phyloP scores from a whole-genome alignment of 2,888 invertebrate species.

The Xanthorhoe spadicearia region DNA sequence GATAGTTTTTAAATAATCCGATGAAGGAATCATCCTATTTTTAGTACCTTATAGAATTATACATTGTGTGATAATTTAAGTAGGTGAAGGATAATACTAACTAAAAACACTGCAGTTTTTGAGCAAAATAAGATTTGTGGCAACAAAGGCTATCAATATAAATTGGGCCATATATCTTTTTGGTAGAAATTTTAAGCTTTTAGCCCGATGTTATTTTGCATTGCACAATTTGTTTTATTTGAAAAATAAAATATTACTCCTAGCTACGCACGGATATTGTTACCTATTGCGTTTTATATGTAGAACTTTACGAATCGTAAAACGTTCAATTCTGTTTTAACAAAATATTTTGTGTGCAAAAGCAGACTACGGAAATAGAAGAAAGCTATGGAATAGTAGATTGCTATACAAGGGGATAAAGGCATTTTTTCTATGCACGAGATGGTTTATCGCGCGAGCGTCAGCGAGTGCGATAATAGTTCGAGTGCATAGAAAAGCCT shows the following conservation, averaged over 20 bases:
- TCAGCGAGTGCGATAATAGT: too few relatives aligned
- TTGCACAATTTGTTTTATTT: conserved; percentile 12
- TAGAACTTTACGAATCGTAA: background rate
- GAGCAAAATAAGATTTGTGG: conserved; percentile 10
- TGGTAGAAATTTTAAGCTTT: conserved; percentile 16
- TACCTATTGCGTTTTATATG: background rate
- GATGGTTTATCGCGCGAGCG: too few relatives aligned
- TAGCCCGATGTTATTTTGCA: conserved; percentile 14
- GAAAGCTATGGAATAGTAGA: too few relatives aligned
- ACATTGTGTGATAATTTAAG: too few relatives aligned
- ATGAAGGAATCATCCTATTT: too few relatives aligned
- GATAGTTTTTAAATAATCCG: too few relatives aligned
- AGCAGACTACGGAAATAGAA: too few relatives aligned
- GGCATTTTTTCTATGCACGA: too few relatives aligned
- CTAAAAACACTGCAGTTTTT: background rate
- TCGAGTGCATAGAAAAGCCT: too few relatives aligned
- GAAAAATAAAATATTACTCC: conserved; percentile 17
- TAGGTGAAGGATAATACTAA: too few relatives aligned
- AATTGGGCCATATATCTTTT: conserved; percentile 17
- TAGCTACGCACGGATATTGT: background rate
- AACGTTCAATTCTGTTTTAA: background rate
- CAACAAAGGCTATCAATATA: conserved; percentile 18
- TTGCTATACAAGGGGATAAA: too few relatives aligned
- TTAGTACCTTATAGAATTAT: too few relatives aligned
- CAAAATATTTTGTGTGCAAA: background rate